Base-by-base conservation (phyloP, 1,140 invertebrate genomes). In the Phocides pigmalion region DNA sequence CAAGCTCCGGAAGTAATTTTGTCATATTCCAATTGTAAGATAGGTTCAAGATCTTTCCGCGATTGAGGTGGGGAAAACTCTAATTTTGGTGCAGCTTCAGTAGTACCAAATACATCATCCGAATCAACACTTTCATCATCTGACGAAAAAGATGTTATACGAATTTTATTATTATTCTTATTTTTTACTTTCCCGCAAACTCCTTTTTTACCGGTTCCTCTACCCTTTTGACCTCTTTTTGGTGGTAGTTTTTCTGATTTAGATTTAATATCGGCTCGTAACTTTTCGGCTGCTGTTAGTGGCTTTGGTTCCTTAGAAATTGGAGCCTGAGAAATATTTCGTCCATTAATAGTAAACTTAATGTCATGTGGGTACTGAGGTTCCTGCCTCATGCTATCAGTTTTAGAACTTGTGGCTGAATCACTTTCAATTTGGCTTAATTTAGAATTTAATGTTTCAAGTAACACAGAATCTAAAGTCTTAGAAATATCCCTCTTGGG, bases 81-180 rank as follows among this genome's bases (percentile, higher is more conserved):
- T 39, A 95, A 83, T 63, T 93, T 93, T 19, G 94, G 94, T 32
- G 94, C 94, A 32, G 94, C 94, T 87, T 95, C 94, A 0, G 94
- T 94, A 28, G 94, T 94, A 54, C 94, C 94, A 85, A 95, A 95
- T 1, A 95, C 94, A 82, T 95, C 94, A 82, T 95, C 94, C 4
- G 94, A 95, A 88, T 95, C 94, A 19, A 95, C 85, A 66, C 94
- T 95, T 86, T 95, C 94, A 79, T 95, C 94, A 65, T 95, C 94
- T 0, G 94, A 95, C 62, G 94, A 95, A 70, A 95, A 95, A 0
- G 94, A 95, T 5, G 94, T 95, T 20, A 95, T 95, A 64, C 94
- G 84, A 17, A 94, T 94, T 89, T 95, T 95, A 35, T 94, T 95
- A 65, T 94, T 95, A 69, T 85, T 93, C 61, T 91, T 92, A 16